Conservation (phyloP, 2,888 invertebrate species). For the Bombylius discolor region DNA sequence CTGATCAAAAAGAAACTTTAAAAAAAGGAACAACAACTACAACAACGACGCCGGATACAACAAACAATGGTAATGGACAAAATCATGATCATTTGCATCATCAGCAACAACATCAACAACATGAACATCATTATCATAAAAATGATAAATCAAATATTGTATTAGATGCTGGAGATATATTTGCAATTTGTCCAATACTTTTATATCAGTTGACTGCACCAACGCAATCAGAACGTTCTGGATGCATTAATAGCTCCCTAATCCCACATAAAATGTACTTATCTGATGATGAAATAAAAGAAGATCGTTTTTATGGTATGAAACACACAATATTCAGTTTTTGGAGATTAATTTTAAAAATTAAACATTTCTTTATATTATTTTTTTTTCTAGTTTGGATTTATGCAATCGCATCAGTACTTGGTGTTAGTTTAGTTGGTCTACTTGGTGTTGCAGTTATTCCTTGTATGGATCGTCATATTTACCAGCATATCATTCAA, state of each 20-base stretch:
- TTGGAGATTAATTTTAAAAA: slow-evolving; percentile 4
- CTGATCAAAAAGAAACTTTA: slow-evolving; percentile 15
- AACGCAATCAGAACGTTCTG: slow-evolving; percentile 40
- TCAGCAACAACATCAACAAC: not conserved
- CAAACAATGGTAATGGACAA: not conserved
- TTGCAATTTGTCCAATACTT: slow-evolving; percentile 52
- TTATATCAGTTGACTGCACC: slow-evolving; percentile 51
- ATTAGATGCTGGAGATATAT: slow-evolving; percentile 24
- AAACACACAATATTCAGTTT: not conserved
- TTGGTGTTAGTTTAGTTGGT: slow-evolving; percentile 77
- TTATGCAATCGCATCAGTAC: slow-evolving; percentile 67
- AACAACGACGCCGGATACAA: not conserved
- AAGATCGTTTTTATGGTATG: slow-evolving; percentile 25
- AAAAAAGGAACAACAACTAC: not conserved
- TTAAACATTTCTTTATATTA: not conserved
- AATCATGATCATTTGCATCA: not conserved
- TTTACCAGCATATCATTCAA: slow-evolving; percentile 80
- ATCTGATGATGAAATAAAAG: slow-evolving; percentile 10
- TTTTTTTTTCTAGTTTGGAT: slow-evolving; percentile 53
- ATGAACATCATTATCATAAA: not conserved
- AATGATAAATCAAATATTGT: not conserved
- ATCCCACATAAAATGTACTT: slow-evolving; percentile 21
- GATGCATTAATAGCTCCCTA: slow-evolving; percentile 41
- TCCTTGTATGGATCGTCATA: slow-evolving; percentile 77
- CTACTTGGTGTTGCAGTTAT: slow-evolving; percentile 78